A percentile compares a stretch with the other conserved stretches of the same genome.
These are phyloP conservation scores for Leptothorax acervorum DNA, from an alignment of 2,888 invertebrate species.

Conservation along the genomic window DNA sequence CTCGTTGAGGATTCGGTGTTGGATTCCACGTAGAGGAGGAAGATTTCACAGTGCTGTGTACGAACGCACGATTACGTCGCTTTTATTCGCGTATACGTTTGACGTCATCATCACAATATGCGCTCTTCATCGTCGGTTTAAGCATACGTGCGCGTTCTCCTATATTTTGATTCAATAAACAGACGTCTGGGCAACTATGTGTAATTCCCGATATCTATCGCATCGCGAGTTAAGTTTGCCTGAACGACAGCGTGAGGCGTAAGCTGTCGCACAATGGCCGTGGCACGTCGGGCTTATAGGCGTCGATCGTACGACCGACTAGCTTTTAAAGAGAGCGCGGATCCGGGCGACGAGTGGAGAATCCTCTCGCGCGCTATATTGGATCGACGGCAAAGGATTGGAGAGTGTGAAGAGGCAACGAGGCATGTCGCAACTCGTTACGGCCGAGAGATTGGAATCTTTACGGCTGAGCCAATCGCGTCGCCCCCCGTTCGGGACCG, in stretches of 20 bases:
- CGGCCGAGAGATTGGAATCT: slow-evolving; percentile 73
- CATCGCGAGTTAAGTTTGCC: slow-evolving; percentile 12
- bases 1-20: slow-evolving; percentile 4
- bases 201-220: slow-evolving; percentile 36
- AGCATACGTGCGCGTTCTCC: not conserved
- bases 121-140: slow-evolving; percentile 4
- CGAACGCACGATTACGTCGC: not conserved
- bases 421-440: slow-evolving; percentile 74
- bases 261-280: slow-evolving; percentile 21
- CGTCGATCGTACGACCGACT: slow-evolving; percentile 73
- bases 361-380: slow-evolving; percentile 46
- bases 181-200: not conserved
- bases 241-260: slow-evolving; percentile 17
- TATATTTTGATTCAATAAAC: slow-evolving; percentile 31
- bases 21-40: slow-evolving; percentile 7
- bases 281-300: slow-evolving; percentile 38
- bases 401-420: slow-evolving; percentile 69
- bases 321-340: slow-evolving; percentile 63
- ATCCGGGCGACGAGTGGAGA: slow-evolving; percentile 24
- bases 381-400: slow-evolving; percentile 71
- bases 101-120: not conserved
- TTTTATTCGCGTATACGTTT: not conserved
- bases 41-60: not conserved
- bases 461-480: slow-evolving; percentile 66
- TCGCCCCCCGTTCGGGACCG: slow-evolving; percentile 51